phyloP scores from a whole-genome alignment of 2,113 vertebrate genomes.

The Anhinga anhinga region DNA sequence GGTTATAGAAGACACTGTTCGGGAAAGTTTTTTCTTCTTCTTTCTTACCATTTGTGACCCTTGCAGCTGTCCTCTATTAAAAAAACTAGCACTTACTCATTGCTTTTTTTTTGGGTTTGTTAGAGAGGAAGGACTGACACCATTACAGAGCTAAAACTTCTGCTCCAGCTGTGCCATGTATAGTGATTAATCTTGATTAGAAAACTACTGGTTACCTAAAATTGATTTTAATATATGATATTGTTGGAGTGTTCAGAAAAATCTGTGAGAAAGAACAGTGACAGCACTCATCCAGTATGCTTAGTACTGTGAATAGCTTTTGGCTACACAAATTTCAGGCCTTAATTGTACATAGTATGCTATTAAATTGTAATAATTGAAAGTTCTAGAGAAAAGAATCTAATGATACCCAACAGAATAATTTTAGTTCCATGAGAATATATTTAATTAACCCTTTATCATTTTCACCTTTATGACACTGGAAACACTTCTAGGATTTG shows the following conservation, averaged over 20 bases:
- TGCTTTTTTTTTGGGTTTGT: neutral
- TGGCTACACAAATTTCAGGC: neutral
- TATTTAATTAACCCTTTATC: constrained; percentile 69
- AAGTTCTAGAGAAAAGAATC: constrained; percentile 4
- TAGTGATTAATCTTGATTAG: neutral
- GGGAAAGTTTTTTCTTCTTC: neutral
- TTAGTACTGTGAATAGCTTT: neutral
- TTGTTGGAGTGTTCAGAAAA: neutral
- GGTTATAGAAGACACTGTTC: neutral
- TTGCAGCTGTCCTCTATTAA: neutral
- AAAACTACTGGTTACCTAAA: neutral
- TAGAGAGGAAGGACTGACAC: neutral
- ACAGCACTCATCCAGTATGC: neutral
- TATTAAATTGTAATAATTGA: constrained; percentile 43
- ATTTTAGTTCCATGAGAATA: constrained; percentile 52
- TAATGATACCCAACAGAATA: neutral
- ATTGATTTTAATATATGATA: neutral
- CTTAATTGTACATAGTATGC: neutral
- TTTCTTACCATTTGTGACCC: neutral
- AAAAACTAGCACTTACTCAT: neutral
- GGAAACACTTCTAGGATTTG: constrained; percentile 55
- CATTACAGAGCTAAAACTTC: neutral
- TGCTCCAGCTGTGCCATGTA: neutral
- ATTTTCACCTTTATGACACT: constrained; percentile 59
- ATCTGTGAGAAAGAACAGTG: neutral